Evolutionary conservation across 2,888 invertebrate genomes (phyloP).

Genomic region (Oxyteleia sp.): DNA sequence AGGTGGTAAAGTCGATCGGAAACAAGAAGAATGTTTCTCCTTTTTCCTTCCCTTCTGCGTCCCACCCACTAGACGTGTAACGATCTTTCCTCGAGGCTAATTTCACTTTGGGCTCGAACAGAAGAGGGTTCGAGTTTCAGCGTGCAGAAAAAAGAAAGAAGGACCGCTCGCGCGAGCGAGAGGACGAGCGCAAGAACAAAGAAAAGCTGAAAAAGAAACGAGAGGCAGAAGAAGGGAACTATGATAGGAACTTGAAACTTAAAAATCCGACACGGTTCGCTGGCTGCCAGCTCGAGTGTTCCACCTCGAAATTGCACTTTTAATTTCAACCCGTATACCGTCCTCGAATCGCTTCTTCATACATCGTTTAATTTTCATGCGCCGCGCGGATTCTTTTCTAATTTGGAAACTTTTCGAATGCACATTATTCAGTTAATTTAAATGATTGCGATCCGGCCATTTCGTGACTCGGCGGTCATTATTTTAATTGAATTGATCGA

Average conservation of each 20-base stretch:
- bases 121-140: conserved; percentile 79
- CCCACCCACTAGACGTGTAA: conserved; percentile 62
- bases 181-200: conserved; percentile 29
- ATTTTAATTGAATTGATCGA: conserved; percentile 35
- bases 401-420: conserved; percentile 51
- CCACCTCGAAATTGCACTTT: conserved; percentile 80
- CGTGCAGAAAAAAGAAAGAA: conserved; percentile 37
- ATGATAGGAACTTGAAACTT: conserved; percentile 75
- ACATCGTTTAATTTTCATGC: conserved; percentile 59
- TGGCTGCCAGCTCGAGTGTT: conserved; percentile 73
- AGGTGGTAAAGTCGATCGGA: conserved; percentile 80
- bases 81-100: conserved; percentile 78
- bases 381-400: conserved; percentile 48
- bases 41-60: conserved; percentile 46
- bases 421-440: conserved; percentile 53
- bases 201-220: conserved; percentile 53
- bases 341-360: conserved; percentile 49
- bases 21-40: conserved; percentile 75
- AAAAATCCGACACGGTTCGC: conserved; percentile 76
- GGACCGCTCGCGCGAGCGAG: conserved; percentile 5
- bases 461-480: conserved; percentile 33
- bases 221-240: conserved; percentile 60
- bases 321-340: conserved; percentile 76
- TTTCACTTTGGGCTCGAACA: conserved; percentile 76
- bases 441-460: conserved; percentile 37